Evolutionary conservation across 2,888 invertebrate species (phyloP).

Genomic region (Lapara coniferarum): DNA sequence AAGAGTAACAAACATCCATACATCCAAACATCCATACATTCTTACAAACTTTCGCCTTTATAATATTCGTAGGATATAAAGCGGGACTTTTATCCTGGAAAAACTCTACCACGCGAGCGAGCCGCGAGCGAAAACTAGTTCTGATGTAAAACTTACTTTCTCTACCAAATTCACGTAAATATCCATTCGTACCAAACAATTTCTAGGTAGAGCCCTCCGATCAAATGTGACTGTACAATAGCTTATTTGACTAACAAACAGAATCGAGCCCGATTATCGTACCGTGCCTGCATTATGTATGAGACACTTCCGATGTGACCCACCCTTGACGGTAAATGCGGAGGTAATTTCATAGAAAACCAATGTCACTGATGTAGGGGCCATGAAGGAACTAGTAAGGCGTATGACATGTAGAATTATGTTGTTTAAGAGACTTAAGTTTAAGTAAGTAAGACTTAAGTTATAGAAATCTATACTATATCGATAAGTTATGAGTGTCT

Average conservation of each 20-base stretch:
- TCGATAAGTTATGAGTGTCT: too few species aligned
- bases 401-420: neutral
- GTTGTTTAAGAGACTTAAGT: neutral
- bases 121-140: too few species aligned
- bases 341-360: conserved; percentile 33
- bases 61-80: too few species aligned
- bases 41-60: too few species aligned
- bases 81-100: too few species aligned
- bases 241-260: conserved; percentile 82
- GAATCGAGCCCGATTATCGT: conserved; percentile 72
- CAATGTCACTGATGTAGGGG: conserved; percentile 7
- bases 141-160: too few species aligned
- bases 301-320: conserved; percentile 65
- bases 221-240: conserved; percentile 53
- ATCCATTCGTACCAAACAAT: neutral
- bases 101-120: too few species aligned
- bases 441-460: too few species aligned
- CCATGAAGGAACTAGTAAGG: neutral
- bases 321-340: conserved; percentile 41
- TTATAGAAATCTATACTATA: too few species aligned
- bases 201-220: conserved; percentile 12
- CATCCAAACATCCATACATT: too few species aligned
- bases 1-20: too few species aligned
- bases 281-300: conserved; percentile 69
- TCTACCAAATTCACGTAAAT: too few species aligned